Conservation (phyloP, 2,797 vertebrate genomes). For the Amazonetta brasiliensis region DNA sequence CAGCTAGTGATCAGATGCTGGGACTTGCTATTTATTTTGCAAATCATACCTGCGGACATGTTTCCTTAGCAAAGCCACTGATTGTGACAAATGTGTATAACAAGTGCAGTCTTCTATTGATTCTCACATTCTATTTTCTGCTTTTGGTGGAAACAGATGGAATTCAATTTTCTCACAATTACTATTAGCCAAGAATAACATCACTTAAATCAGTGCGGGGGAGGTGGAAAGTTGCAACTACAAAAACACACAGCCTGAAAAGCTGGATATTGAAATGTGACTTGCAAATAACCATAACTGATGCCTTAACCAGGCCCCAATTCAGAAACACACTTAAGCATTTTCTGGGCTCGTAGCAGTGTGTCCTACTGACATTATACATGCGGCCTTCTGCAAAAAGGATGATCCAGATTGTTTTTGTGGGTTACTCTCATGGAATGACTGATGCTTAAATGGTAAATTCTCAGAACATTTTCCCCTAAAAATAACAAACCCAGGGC, state of each 20-base stretch:
- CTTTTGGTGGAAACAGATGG: conserved; percentile 74
- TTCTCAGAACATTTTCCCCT: not conserved
- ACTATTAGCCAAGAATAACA: conserved; percentile 76
- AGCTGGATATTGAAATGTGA: conserved; percentile 57
- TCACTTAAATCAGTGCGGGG: conserved; percentile 63
- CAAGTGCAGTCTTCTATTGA: conserved; percentile 72
- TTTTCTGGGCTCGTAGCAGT: not conserved
- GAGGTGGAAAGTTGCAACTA: conserved; percentile 69
- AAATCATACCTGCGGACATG: conserved; percentile 46
- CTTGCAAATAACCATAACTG: conserved; percentile 39
- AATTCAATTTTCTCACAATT: conserved; percentile 73
- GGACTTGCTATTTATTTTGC: conserved; percentile 62
- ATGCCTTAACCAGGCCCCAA: conserved; percentile 5
- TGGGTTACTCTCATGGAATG: not conserved
- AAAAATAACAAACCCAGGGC: not conserved
- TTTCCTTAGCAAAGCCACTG: conserved; percentile 62
- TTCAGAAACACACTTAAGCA: not conserved
- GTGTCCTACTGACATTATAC: not conserved
- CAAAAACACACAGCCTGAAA: conserved; percentile 55
- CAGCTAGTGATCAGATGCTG: conserved; percentile 58
- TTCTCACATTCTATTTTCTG: conserved; percentile 71
- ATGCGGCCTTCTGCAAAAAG: not conserved
- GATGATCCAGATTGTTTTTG: not conserved
- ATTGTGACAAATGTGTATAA: conserved; percentile 70
- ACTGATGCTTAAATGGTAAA: not conserved